These are phyloP conservation scores for Penaeus japonicus DNA, from an alignment of 1,140 invertebrate genomes.

Conservation along the genomic window DNA sequence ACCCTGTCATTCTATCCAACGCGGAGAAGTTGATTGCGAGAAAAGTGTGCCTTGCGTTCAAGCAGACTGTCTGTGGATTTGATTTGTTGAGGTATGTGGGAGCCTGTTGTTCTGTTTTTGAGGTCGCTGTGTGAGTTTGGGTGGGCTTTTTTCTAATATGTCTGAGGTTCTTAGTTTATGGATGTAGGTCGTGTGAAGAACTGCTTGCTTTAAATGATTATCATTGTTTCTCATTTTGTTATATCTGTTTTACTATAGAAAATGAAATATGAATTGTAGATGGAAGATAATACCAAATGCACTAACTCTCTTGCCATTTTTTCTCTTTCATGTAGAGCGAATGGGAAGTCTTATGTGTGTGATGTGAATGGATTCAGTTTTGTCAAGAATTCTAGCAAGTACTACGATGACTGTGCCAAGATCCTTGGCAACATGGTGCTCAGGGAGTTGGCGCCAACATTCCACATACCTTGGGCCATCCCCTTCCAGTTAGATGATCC, in stretches of 20 bases:
- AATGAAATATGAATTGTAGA: too few species aligned
- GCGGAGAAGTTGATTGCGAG: conserved; percentile 98
- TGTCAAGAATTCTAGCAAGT: conserved; percentile 99
- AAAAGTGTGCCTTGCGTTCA: conserved; percentile 97
- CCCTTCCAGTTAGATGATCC: conserved; percentile 98
- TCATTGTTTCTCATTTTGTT: too few species aligned
- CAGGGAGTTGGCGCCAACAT: conserved; percentile 89
- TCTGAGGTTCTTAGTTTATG: too few species aligned
- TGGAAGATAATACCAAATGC: too few species aligned
- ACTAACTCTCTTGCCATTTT: too few species aligned
- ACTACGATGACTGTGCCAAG: conserved; percentile 99
- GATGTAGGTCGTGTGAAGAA: too few species aligned
- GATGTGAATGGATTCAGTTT: conserved; percentile 99
- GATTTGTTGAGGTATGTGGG: conserved; percentile 83
- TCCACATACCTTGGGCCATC: conserved; percentile 96
- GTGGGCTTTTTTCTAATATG: too few species aligned
- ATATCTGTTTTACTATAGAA: too few species aligned
- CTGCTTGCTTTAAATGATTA: too few species aligned
- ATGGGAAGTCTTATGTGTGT: conserved; percentile 98
- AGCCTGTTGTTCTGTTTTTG: too few species aligned
- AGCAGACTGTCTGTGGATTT: conserved; percentile 99
- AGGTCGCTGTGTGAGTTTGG: too few species aligned
- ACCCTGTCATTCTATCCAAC: conserved; percentile 97
- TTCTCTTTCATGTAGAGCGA: conserved; percentile 75
- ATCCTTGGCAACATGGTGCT: conserved; percentile 94